phyloP scores from a whole-genome alignment of 1,140 invertebrate genomes.

The Leptestheria dahalacensis region DNA sequence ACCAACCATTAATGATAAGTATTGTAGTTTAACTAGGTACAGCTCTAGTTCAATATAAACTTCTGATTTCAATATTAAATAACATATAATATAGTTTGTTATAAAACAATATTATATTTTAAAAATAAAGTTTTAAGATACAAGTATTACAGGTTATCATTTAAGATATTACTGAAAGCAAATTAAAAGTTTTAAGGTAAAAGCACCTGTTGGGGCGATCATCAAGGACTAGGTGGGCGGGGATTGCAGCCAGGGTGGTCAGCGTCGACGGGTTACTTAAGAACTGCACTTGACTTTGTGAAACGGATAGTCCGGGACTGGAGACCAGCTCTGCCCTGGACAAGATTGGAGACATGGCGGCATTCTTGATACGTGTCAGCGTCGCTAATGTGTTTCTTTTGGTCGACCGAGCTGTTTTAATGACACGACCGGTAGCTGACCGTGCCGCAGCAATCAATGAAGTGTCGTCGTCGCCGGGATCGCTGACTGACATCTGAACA shows the following conservation, averaged over 20 bases:
- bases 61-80: no score
- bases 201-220: constrained; percentile 28
- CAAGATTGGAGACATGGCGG: constrained; percentile 4
- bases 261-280: constrained; percentile 10
- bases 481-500: no score
- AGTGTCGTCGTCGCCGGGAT: constrained; percentile 15
- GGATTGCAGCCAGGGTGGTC: constrained; percentile 18
- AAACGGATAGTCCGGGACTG: not conserved
- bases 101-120: no score
- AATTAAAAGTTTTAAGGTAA: no score
- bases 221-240: constrained; percentile 15
- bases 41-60: no score
- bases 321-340: not conserved
- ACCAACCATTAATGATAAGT: no score
- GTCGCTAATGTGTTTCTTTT: not conserved
- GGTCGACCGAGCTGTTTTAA: constrained; percentile 24
- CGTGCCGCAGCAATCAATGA: constrained; percentile 38
- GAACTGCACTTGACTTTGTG: constrained; percentile 8
- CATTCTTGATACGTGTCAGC: not conserved
- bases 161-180: no score
- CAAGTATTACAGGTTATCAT: no score
- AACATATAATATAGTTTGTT: no score
- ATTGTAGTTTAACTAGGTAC: no score
- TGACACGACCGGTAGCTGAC: constrained; percentile 18
- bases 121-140: no score